phyloP scores from a whole-genome alignment of 2,888 invertebrate genomes.

The Lasioglossum morio region DNA sequence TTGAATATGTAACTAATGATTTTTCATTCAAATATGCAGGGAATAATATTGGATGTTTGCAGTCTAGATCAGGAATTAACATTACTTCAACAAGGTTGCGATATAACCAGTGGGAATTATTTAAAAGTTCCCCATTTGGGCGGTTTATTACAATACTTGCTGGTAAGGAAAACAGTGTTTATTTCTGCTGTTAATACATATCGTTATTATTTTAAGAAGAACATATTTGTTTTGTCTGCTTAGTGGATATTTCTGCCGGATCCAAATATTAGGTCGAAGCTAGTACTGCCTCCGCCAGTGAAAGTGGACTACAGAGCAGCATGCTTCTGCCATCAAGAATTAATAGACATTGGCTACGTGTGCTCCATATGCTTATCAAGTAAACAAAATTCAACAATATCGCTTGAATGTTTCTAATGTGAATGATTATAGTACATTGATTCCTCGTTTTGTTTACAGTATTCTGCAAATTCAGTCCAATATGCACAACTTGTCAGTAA shows the following conservation, averaged over 20 bases:
- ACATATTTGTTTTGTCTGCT: conserved; percentile 56
- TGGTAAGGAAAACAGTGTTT: conserved; percentile 86
- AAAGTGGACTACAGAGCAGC: conserved; percentile 98
- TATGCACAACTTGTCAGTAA: conserved; percentile 98
- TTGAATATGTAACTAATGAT: background rate
- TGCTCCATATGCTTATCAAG: conserved; percentile 99
- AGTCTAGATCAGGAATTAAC: conserved; percentile 96
- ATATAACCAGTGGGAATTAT: conserved; percentile 97
- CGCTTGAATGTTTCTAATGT: conserved; percentile 5
- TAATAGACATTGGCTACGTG: conserved; percentile 98
- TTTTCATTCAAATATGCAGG: conserved; percentile 86
- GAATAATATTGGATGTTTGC: conserved; percentile 96
- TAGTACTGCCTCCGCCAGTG: conserved; percentile 94
- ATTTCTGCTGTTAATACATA: background rate
- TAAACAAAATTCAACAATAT: conserved; percentile 84
- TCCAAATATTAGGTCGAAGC: conserved; percentile 90
- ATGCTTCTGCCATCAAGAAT: conserved; percentile 98
- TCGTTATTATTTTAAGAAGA: conserved; percentile 13
- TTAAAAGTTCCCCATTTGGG: conserved; percentile 94
- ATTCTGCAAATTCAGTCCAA: conserved; percentile 98
- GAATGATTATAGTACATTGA: background rate
- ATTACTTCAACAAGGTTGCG: conserved; percentile 97
- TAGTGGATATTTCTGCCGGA: conserved; percentile 98
- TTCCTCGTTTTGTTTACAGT: conserved; percentile 88
- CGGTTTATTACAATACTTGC: conserved; percentile 93